phyloP scores from a whole-genome alignment of 2,797 vertebrate species.

The Sebastes hubbsi region DNA sequence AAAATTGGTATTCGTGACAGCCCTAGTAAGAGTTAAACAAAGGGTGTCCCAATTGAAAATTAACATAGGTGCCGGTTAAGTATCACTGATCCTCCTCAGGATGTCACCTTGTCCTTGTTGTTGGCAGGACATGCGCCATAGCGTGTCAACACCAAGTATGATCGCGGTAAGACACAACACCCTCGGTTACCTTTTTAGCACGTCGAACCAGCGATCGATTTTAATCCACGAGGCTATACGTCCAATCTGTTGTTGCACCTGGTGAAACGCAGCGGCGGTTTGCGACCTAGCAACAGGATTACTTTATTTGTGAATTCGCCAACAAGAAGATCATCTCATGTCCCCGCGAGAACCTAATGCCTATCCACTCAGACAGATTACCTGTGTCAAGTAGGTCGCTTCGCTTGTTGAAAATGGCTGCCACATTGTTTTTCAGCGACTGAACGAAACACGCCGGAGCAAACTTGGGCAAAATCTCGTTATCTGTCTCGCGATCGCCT shows the following conservation, averaged over 20 bases:
- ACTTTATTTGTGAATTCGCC: slow-evolving; percentile 73
- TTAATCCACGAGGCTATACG: slow-evolving; percentile 62
- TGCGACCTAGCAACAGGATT: slow-evolving; percentile 78
- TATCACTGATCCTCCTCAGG: slow-evolving; percentile 54
- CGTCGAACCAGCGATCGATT: slow-evolving; percentile 62
- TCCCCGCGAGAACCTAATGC: slow-evolving; percentile 61
- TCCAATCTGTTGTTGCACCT: slow-evolving; percentile 74
- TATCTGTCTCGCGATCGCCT: background rate
- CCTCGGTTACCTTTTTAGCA: slow-evolving; percentile 66
- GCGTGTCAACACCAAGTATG: slow-evolving; percentile 59
- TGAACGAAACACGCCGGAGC: background rate
- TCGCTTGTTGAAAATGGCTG: slow-evolving; percentile 47
- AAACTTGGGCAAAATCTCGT: background rate
- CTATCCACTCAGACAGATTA: slow-evolving; percentile 70
- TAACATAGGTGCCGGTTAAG: slow-evolving; percentile 36
- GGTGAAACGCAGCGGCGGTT: slow-evolving; percentile 64
- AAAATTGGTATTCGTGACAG: background rate
- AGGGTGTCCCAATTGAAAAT: slow-evolving; percentile 15
- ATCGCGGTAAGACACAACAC: slow-evolving; percentile 60
- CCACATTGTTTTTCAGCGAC: background rate
- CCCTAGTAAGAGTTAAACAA: slow-evolving; percentile 14
- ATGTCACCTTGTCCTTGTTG: slow-evolving; percentile 54
- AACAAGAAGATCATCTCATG: slow-evolving; percentile 76
- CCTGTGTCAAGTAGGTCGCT: slow-evolving; percentile 58
- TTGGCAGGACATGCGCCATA: slow-evolving; percentile 44